Conservation (phyloP, 2,113 vertebrate genomes). For the Entosphenus tridentatus region DNA sequence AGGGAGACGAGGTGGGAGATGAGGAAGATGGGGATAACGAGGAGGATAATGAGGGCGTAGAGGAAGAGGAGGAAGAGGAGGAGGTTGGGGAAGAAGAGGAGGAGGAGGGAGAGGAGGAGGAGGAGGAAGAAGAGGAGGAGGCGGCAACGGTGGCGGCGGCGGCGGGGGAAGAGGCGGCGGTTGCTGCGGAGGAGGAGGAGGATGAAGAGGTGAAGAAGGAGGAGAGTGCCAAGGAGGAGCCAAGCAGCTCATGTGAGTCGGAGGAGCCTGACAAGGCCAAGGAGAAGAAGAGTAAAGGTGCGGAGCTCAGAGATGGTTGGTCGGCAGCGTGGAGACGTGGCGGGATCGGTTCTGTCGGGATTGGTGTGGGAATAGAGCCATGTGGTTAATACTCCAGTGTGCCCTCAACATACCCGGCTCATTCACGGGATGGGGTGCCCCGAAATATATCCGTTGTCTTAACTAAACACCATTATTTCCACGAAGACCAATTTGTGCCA, state of each 20-base stretch:
- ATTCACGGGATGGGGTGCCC: no score
- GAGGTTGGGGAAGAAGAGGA: not conserved
- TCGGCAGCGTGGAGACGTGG: no score
- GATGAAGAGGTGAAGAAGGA: not conserved
- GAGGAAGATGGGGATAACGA: conserved; percentile 2
- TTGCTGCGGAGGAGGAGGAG: not conserved
- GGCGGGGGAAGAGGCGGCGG: not conserved
- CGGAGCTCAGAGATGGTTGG: no score
- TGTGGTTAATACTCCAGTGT: no score
- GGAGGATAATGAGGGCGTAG: not conserved
- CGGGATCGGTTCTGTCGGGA: no score
- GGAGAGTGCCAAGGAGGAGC: conserved; percentile 2
- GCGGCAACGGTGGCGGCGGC: not conserved
- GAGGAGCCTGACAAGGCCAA: not conserved
- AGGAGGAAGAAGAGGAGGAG: conserved; percentile 3
- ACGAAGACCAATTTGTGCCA: no score
- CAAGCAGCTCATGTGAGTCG: not conserved
- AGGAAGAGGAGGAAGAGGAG: conserved; percentile 2
- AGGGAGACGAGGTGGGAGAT: not conserved
- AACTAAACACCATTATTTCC: no score
- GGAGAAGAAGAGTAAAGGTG: no score
- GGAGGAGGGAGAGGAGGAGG: not conserved
- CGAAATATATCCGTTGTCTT: no score
- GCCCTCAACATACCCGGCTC: no score
- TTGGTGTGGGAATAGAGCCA: no score